Conservation (phyloP, 64 coral and sea anemone genomes). For the Pocillopora verrucosa region DNA sequence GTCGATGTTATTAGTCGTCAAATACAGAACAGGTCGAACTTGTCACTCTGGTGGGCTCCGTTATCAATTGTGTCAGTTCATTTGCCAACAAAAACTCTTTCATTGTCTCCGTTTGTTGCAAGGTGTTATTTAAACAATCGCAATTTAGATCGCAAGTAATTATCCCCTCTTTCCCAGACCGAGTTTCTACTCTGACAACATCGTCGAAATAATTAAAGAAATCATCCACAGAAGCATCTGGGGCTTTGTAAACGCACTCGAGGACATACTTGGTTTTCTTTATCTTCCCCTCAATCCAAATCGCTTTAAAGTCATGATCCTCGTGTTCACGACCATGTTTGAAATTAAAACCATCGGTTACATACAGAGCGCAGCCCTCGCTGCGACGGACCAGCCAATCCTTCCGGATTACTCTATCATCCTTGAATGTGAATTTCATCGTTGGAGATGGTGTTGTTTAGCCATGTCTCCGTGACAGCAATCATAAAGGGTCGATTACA, state of each 20-base stretch:
- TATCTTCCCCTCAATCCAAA: slow-evolving; percentile 19
- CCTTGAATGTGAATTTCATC: background rate
- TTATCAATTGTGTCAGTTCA: slow-evolving; percentile 24
- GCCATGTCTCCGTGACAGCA: slow-evolving; percentile 28
- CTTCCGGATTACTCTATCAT: too few species aligned
- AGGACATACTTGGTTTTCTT: slow-evolving; percentile 36
- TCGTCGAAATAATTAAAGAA: slow-evolving; percentile 67
- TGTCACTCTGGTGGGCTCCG: slow-evolving; percentile 35
- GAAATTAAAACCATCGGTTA: slow-evolving; percentile 12
- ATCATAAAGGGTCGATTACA: background rate
- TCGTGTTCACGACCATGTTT: too few species aligned
- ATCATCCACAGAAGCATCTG: too few species aligned
- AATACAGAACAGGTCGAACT: slow-evolving; percentile 9
- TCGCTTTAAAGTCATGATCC: slow-evolving; percentile 5
- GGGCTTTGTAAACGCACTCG: slow-evolving; percentile 55
- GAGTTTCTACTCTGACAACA: slow-evolving; percentile 14
- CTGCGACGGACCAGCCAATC: too few species aligned
- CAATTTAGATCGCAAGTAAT: slow-evolving; percentile 46
- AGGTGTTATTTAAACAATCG: slow-evolving; percentile 35
- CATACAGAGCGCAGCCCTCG: too few species aligned
- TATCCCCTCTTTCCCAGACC: slow-evolving; percentile 11
- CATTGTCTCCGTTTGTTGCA: slow-evolving; percentile 53
- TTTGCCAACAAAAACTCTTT: slow-evolving; percentile 20
- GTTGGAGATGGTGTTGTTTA: slow-evolving; percentile 24
- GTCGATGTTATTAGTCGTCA: slow-evolving; percentile 20